Evolutionary conservation across 2,888 invertebrate species (phyloP), one percentile per base, ranked within the genome.

Genomic region (Cryptus viduatorius): DNA sequence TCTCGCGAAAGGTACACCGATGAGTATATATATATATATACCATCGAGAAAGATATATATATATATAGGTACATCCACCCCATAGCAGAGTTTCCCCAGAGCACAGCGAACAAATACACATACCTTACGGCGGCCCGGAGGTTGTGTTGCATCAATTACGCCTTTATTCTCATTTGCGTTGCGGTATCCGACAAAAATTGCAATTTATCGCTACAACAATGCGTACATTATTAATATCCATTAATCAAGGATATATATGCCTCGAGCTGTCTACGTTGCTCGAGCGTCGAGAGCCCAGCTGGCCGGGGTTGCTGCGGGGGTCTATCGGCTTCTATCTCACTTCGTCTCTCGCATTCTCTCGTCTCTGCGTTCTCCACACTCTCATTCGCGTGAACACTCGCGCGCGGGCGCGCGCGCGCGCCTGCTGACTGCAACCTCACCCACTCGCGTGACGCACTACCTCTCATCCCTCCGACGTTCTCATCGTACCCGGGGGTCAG

Each of bases 151-250:
- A 88, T 88, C 87, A 89, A 90, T 89, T 88, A 89, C 75, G 65
- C 73, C 65, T 85, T 88, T 86, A 87, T 87, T 90, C 86, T 86
- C 82, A 81, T 86, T 88, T 86, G 79, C 65, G 56, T 50, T 37
- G 82, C 82, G 71, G 53, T 64, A 67, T 82, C 79, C 64, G 67
- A 79, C 73, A 89, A 89, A 90, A 87, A 90, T 87, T 81, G 87
- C 89, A 85, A 91, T 91, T 89, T 89, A 90, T 90, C 88, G 87
- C 82, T 64, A 83, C 82, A 82, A 87, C 88, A 88, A 87, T 87
- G 86, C 85, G 79, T 78, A 84, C 84, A 88, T 90, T 91, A 90
- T 91, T 90, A 90, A 92, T 90, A 89, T 89, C 88, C 90, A 92
- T 92, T 92, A 91, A 91, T 91, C 91, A 91, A 87, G 79, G 61